These are phyloP conservation scores for Yponomeuta plumbellus DNA, from an alignment of 2,888 invertebrate species.

Conservation along the genomic window DNA sequence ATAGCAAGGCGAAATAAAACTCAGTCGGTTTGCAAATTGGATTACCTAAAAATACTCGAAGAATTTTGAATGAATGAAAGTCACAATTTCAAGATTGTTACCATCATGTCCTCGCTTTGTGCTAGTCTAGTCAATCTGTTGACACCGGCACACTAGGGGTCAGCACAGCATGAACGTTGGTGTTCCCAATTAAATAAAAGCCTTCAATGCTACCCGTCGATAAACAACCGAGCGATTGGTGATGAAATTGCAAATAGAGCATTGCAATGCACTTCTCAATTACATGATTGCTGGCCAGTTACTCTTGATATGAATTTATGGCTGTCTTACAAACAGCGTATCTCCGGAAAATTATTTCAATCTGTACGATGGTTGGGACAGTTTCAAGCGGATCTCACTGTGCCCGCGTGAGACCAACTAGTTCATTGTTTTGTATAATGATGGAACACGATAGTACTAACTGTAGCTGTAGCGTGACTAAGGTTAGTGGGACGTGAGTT, in stretches of 20 bases:
- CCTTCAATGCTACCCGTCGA: constrained; percentile 37
- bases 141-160: not conserved
- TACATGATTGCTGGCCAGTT: constrained; percentile 60
- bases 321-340: constrained; percentile 39
- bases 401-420: not conserved
- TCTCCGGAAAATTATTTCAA: not conserved
- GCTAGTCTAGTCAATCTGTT: no score
- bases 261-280: constrained; percentile 59
- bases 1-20: constrained; percentile 20
- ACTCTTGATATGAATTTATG: constrained; percentile 66
- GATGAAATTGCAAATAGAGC: constrained; percentile 54
- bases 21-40: not conserved
- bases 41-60: no score
- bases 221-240: constrained; percentile 42
- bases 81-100: no score
- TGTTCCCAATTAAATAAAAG: constrained; percentile 45
- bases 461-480: not conserved
- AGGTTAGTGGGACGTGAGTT: not conserved
- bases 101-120: no score
- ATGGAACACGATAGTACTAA: not conserved
- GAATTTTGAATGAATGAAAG: no score
- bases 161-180: constrained; percentile 10
- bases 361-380: not conserved
- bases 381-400: not conserved
- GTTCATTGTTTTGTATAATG: not conserved